Percentiles rank a stretch among this genome's conserved stretches.
Conservation (phyloP, 2,797 vertebrate species). For the Poecilia wingei region DNA sequence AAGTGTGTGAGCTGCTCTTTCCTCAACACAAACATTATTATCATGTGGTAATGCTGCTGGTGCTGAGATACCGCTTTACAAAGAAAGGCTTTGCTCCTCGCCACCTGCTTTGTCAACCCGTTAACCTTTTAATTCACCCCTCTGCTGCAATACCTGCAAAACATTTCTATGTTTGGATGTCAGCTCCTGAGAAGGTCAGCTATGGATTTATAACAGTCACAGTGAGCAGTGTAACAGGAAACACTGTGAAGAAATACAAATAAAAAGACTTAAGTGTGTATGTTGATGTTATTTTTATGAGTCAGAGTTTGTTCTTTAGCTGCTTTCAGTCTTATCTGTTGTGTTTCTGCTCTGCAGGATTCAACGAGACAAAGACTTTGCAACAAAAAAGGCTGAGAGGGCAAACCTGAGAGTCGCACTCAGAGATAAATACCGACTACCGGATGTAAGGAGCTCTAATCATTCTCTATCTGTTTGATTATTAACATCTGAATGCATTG, state of each 20-base stretch:
- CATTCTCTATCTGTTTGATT: background rate
- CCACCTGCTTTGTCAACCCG: constrained; percentile 48
- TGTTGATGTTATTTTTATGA: background rate
- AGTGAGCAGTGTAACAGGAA: background rate
- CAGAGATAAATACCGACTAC: constrained; percentile 79
- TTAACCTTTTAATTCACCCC: constrained; percentile 60
- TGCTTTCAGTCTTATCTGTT: background rate
- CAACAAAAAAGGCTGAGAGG: constrained; percentile 77
- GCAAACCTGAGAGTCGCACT: constrained; percentile 77
- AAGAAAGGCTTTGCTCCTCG: constrained; percentile 48
- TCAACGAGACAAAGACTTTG: constrained; percentile 78
- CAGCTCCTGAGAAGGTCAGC: background rate
- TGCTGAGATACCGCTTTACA: constrained; percentile 27
- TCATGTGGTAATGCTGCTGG: constrained; percentile 38
- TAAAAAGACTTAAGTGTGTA: background rate
- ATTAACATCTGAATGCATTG: background rate
- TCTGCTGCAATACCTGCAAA: constrained; percentile 34
- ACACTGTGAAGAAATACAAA: background rate
- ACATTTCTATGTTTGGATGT: background rate
- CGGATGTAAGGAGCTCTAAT: constrained; percentile 64
- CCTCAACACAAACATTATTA: constrained; percentile 39
- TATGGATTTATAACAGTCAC: background rate
- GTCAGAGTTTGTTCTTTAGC: background rate
- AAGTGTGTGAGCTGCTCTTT: constrained; percentile 12
- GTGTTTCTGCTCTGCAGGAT: constrained; percentile 51